Base-by-base conservation (phyloP, 2,888 invertebrate species). In the Cerceris ruficornis region DNA sequence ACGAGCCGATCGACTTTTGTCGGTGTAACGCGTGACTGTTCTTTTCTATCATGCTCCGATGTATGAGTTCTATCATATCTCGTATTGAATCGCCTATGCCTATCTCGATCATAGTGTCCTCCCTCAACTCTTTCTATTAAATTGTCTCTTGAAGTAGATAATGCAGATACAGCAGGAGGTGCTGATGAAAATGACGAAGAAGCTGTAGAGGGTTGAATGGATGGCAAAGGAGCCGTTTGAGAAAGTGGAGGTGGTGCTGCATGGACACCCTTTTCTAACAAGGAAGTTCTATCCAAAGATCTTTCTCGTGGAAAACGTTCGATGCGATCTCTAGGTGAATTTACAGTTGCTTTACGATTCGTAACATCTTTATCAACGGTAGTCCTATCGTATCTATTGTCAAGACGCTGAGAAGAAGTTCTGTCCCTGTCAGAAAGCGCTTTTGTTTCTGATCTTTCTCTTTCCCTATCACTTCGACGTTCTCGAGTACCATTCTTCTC, bases 221-320 rank as follows among this genome's bases (percentile, higher is more conserved):
- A 61, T 57, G 83, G 76, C n/a, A 86, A 39, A 6, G 81, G 52
- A 6, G 85, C 17, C n/a, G 75, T 17, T 11, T 81, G 84, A 7
- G 77, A 52, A 43, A 69, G 69, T 0, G 82, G 69, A 11, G 82
- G 72, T 11, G 75, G 65, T 0, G 57, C 62, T 46, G 55, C 61
- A 39, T 86, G 85, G 2, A 69, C 77, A 54, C 66, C 41, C 13
- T 85, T 86, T 7, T 86, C 85, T 6, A 82, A 58, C 42, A 86
- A 64, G 2, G 85, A 49, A 11, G 93, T 88, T 77, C 94, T 93
- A 61, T 93, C 93, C 81, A 94, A 93, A 81, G 94, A 93, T 84
- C 94, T 92, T 73, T 94, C 94, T 68, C 94, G 93, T 79, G 94
- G 94, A 60, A 94, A 94, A 64, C 91, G 86, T 9, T 92, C 92